These are phyloP conservation scores for Euclidia mi DNA, from an alignment of 2,888 invertebrate genomes.

Conservation along the genomic window DNA sequence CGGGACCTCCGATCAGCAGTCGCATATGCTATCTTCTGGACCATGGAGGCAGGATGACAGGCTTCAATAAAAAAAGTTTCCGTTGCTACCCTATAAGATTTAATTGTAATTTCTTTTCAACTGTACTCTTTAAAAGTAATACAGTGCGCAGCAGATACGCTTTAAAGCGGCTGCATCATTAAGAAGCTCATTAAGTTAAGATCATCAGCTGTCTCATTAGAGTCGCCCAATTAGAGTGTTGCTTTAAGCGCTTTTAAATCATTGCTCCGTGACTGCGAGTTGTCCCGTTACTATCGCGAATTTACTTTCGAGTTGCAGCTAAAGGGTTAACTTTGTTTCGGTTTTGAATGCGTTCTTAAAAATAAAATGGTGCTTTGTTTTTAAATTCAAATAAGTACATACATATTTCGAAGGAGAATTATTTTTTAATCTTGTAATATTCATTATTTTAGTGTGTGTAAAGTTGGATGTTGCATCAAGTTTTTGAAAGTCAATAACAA, in stretches of 20 bases:
- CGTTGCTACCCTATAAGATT: no score
- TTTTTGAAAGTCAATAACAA: no score
- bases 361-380: neutral
- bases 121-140: conserved; percentile 9
- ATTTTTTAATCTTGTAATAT: no score
- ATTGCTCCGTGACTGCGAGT: conserved; percentile 51
- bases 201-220: conserved; percentile 85
- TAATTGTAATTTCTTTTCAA: neutral
- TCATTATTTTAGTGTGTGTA: no score
- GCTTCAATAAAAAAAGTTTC: no score
- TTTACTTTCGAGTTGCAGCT: conserved; percentile 17
- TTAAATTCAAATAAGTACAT: neutral
- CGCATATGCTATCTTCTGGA: no score
- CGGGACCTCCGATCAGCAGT: no score
- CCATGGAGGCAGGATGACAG: no score
- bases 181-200: conserved; percentile 77
- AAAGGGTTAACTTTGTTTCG: conserved; percentile 14
- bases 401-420: no score
- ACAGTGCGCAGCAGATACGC: conserved; percentile 25
- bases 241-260: conserved; percentile 63
- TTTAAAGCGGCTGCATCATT: conserved; percentile 53
- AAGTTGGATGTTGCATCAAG: no score
- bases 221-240: conserved; percentile 78
- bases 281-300: conserved; percentile 34
- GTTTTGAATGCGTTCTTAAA: conserved; percentile 8